Conservation (phyloP, 1,140 invertebrate genomes). For the Aleiodes sp. region DNA sequence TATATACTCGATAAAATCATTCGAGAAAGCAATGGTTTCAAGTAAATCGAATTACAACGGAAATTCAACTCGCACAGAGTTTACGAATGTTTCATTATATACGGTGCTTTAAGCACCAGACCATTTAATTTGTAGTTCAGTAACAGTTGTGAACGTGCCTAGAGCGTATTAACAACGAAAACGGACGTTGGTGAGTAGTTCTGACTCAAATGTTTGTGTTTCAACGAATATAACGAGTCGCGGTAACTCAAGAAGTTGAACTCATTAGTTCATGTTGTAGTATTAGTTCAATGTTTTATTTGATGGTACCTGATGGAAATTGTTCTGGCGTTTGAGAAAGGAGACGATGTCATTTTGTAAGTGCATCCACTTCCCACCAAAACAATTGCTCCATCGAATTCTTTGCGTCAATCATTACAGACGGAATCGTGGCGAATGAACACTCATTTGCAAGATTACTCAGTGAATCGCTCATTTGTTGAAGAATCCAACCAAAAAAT, state of each 20-base stretch:
- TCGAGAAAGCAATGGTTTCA: not conserved
- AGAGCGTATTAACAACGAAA: conserved; percentile 1
- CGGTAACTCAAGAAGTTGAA: not conserved
- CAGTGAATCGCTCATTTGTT: too few species aligned
- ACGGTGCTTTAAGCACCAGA: conserved; percentile 6
- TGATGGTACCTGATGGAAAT: too few species aligned
- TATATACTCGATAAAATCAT: not conserved
- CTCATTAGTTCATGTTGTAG: not conserved
- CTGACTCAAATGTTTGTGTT: conserved; percentile 18
- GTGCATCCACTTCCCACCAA: too few species aligned
- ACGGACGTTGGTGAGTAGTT: too few species aligned
- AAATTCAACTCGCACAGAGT: not conserved
- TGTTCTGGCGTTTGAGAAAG: too few species aligned
- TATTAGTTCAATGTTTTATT: not conserved
- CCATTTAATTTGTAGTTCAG: conserved; percentile 21
- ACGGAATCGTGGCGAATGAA: too few species aligned
- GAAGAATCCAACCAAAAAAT: too few species aligned
- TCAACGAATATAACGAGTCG: not conserved
- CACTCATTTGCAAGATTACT: too few species aligned
- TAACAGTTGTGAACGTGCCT: conserved; percentile 5
- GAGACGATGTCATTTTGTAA: too few species aligned
- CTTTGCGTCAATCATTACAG: too few species aligned
- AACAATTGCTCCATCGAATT: too few species aligned
- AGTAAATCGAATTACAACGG: not conserved
- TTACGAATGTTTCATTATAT: not conserved